Percentiles rank a stretch among this genome's conserved stretches.
Conservation (phyloP, 2,888 invertebrate genomes). For the Chironomus riparius region DNA sequence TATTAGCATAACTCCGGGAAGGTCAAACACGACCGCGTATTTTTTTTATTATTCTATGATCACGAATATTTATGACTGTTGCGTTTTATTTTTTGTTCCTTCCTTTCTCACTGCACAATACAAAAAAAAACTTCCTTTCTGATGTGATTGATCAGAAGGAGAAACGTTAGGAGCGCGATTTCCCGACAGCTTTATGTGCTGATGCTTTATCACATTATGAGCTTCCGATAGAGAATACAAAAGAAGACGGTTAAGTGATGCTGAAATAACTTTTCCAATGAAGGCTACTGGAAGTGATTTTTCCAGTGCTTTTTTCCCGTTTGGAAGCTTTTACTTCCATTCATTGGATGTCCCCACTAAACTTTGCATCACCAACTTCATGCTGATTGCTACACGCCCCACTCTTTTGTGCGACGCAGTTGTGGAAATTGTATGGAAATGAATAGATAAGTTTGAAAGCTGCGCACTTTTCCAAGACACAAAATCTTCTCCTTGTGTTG, state of each 20-base stretch:
- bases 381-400: not conserved
- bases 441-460: not conserved
- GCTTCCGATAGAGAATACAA: not conserved
- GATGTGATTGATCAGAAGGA: not conserved
- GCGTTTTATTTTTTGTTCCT: not conserved
- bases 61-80: no score
- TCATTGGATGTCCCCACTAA: not conserved
- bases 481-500: no score
- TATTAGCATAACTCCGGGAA: no score
- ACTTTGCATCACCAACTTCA: no score
- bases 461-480: not conserved
- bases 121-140: not conserved
- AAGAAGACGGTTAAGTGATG: not conserved
- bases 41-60: no score
- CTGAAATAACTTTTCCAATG: not conserved
- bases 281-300: not conserved
- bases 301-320: not conserved
- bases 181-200: not conserved
- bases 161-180: not conserved
- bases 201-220: conserved; percentile 8
- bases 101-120: not conserved
- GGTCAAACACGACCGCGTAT: no score
- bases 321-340: not conserved
- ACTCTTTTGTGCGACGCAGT: not conserved
- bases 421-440: not conserved